A percentile compares a stretch with the other conserved stretches of the same genome.
phyloP scores from a whole-genome alignment of 2,113 vertebrate genomes.

The Oreotragus oreotragus region DNA sequence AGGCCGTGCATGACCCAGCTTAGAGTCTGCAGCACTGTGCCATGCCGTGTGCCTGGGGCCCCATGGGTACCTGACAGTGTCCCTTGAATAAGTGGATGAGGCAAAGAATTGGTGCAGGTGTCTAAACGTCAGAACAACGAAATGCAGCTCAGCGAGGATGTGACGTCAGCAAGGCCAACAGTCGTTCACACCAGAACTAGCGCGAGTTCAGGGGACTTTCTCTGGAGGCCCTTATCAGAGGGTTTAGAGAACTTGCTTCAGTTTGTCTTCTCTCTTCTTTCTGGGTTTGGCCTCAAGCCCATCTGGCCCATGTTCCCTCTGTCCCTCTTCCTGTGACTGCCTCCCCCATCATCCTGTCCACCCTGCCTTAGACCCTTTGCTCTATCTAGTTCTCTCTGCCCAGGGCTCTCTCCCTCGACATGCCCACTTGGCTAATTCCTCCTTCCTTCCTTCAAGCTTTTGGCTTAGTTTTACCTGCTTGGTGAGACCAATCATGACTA shows the following conservation, averaged over 20 bases:
- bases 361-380: neutral
- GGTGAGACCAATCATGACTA: neutral
- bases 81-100: neutral
- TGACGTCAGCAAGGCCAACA: neutral
- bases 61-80: fast-evolving
- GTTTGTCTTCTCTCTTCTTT: neutral
- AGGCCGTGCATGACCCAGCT: neutral
- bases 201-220: neutral
- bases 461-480: neutral
- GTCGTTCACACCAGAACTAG: neutral
- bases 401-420: neutral
- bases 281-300: neutral
- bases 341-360: neutral
- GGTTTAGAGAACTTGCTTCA: neutral
- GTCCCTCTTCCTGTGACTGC: neutral
- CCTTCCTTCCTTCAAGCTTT: neutral
- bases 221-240: neutral
- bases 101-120: too few species aligned
- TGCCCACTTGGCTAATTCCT: neutral
- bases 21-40: neutral
- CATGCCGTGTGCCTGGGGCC: neutral
- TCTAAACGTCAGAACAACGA: neutral
- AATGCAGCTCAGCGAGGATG: neutral
- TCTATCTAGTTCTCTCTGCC: neutral
- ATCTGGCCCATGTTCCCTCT: neutral